A percentile compares a stretch with the other conserved stretches of the same genome.
These are phyloP conservation scores for Hippocampus zosterae DNA, from an alignment of 2,113 vertebrate species.

Conservation along the genomic window DNA sequence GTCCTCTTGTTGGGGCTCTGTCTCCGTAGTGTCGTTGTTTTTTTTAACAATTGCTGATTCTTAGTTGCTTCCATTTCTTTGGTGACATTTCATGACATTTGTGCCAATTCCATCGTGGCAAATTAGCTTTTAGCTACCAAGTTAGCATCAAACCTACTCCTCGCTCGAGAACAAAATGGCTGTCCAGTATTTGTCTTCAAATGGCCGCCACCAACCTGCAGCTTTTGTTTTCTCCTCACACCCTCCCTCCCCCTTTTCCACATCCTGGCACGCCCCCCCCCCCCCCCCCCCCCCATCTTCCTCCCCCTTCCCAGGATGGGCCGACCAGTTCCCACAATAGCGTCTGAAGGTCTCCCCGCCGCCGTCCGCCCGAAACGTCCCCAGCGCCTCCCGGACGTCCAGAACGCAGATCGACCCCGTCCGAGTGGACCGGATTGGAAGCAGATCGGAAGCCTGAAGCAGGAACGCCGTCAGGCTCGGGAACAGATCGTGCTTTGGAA, in stretches of 20 bases:
- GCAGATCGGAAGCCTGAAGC: slow-evolving; percentile 11
- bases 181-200: not conserved
- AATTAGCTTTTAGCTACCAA: not conserved
- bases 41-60: not conserved
- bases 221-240: slow-evolving; percentile 8
- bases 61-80: not conserved
- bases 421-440: slow-evolving; percentile 19
- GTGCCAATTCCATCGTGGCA: not conserved
- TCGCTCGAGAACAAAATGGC: not conserved
- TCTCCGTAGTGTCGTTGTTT: slow-evolving; percentile 29
- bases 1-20: slow-evolving; percentile 25
- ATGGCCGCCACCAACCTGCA: slow-evolving; percentile 16
- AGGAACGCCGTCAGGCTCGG: slow-evolving; percentile 4
- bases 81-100: not conserved
- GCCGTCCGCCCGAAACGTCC: not conserved
- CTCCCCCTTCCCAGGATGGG: slow-evolving; percentile 63
- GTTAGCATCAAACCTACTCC: not conserved
- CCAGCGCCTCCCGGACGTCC: not conserved
- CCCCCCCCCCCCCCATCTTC: slow-evolving; percentile 8
- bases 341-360: slow-evolving; percentile 38
- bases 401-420: not conserved
- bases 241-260: slow-evolving; percentile 12
- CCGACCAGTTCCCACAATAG: slow-evolving; percentile 56
- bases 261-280: slow-evolving; percentile 38
- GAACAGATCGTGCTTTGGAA: slow-evolving; percentile 38